Base-by-base conservation (phyloP, 1,140 invertebrate species). In the Sesamia nonagrioides region DNA sequence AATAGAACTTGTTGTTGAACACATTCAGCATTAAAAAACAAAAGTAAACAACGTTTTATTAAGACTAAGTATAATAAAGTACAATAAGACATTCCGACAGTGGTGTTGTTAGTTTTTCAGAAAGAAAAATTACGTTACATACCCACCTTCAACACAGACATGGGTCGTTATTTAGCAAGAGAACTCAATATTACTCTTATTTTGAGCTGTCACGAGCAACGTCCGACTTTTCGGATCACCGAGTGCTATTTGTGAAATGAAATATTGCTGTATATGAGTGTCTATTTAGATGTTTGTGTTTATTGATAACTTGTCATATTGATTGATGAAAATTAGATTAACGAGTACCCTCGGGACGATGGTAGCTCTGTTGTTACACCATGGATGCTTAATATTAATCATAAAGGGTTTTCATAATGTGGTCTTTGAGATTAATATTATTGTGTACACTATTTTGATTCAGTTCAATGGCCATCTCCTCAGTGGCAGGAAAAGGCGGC, bases 241-340 rank as follows among this genome's bases (percentile, higher is more conserved):
- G 58, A 75, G 18, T 61, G 17, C 21, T 18, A 61, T 75, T 75
- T 75, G 21, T 75, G 15, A 50, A 73, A 72, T 72, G 48, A 72
- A 72, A 40, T 72, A 37, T 72, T 7, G 27, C 33, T n/a, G 33
- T 35, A 35, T 17, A 72, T 37, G n/a, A 56, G 35, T 56, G 54
- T 58, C 40, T 73, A 54, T 71, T 69, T 69, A 50, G 66, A 45
- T 37, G 18, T 73, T 37, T 42, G 48, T 52, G 69, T 40, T 40
- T 48, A 52, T 42, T 2, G 45, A 73, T 73, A 73, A 73, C 58
- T 58, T 58, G 52, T 58, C 71, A 73, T 58, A 58, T 73, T 73
- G 71, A 73, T 58, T 73, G 54, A 56, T 73, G 54, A 58, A 58
- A 73, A 73, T 73, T 73, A 73, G 42, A 73, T 73, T 56, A 58